Conservation (phyloP, 2,113 vertebrate genomes). For the Pteronura brasiliensis region DNA sequence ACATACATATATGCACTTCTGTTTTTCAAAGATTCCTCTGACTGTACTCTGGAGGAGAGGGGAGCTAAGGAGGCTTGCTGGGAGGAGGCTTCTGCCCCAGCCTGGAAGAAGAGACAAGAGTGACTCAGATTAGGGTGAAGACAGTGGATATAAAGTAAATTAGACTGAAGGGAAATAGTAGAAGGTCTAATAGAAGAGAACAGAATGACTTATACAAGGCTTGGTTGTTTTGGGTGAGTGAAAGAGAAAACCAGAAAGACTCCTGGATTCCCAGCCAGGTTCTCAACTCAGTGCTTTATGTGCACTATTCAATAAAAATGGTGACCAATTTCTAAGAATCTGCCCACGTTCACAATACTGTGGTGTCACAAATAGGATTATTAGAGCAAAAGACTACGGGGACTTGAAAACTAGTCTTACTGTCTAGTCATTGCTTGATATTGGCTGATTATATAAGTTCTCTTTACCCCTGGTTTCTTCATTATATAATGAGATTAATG, state of each 20-base stretch:
- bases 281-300: background rate
- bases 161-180: background rate
- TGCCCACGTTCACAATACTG: background rate
- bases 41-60: background rate
- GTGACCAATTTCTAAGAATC: background rate
- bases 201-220: background rate
- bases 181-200: background rate
- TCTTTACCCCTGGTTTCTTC: background rate
- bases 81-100: background rate
- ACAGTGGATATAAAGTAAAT: background rate
- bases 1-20: background rate
- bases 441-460: background rate
- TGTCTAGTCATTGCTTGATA: background rate
- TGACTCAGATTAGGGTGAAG: background rate
- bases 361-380: background rate
- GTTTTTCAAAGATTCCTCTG: background rate
- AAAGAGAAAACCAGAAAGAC: background rate
- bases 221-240: background rate
- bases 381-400: background rate
- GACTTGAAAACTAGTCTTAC: background rate
- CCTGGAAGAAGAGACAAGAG: background rate
- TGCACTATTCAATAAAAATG: background rate
- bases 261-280: background rate
- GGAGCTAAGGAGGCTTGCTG: background rate
- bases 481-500: slow-evolving; percentile 30